Evolutionary conservation across 2,113 vertebrate species (phyloP).

Genomic region (Sterrhoptilus dennistouni): DNA sequence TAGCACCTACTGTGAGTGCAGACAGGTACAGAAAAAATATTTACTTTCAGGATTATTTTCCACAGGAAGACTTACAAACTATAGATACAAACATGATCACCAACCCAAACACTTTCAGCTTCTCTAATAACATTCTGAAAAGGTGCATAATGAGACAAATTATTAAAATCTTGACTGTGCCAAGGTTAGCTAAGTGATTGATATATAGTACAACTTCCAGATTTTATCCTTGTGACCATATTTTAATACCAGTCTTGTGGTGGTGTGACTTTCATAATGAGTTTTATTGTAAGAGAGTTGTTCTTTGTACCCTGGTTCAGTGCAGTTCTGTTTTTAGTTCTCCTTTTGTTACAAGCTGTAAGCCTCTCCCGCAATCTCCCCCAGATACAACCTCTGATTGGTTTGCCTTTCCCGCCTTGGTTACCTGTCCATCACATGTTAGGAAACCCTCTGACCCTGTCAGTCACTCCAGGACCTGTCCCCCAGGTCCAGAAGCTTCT

Average conservation of each 20-base stretch:
- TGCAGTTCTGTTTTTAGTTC: too few species aligned
- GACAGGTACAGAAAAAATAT: neutral
- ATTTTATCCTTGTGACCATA: neutral
- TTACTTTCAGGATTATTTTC: neutral
- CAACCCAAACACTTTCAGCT: neutral
- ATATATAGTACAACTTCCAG: neutral
- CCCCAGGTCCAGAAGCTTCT: too few species aligned
- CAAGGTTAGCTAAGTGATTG: neutral
- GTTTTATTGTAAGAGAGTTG: too few species aligned
- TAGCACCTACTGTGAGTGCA: neutral
- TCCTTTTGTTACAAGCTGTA: too few species aligned
- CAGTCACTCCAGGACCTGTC: too few species aligned
- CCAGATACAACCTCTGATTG: too few species aligned
- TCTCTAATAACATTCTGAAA: neutral
- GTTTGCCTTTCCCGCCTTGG: too few species aligned
- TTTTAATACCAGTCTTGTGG: neutral
- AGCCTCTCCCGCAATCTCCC: too few species aligned
- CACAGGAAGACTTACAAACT: neutral
- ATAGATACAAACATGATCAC: neutral
- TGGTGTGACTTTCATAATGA: too few species aligned
- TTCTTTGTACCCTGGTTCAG: too few species aligned
- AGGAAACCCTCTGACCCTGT: too few species aligned
- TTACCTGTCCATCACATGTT: too few species aligned
- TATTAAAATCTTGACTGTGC: neutral
- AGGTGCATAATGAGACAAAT: neutral